Evolutionary conservation across 2,113 vertebrate genomes (phyloP).

Genomic region (Chrysochloris asiatica): DNA sequence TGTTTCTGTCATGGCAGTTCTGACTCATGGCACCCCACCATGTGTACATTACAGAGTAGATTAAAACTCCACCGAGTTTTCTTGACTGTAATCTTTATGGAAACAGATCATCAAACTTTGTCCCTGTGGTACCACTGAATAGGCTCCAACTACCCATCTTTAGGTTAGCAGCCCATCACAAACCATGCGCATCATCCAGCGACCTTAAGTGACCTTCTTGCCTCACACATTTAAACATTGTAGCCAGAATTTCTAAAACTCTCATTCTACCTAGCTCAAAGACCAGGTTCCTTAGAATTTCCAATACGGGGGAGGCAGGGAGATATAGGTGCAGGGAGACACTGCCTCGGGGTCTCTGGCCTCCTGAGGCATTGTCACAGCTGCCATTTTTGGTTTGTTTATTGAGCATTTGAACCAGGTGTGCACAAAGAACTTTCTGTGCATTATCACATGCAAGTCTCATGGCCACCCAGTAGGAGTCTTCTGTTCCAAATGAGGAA

Average conservation of each 20-base stretch:
- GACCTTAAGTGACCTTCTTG: too few relatives aligned
- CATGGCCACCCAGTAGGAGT: background rate
- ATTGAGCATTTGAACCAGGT: background rate
- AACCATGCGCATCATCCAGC: too few relatives aligned
- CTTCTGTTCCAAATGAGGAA: background rate
- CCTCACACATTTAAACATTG: background rate
- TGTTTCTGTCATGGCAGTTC: background rate
- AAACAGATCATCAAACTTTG: background rate
- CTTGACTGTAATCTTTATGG: background rate
- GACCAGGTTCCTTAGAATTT: background rate
- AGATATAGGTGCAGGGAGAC: background rate
- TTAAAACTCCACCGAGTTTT: background rate
- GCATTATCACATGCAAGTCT: background rate
- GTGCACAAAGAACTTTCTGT: background rate
- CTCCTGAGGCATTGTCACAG: too few relatives aligned
- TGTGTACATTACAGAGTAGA: background rate
- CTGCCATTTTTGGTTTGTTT: background rate
- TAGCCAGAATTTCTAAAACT: background rate
- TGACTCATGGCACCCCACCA: background rate
- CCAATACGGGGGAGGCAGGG: background rate
- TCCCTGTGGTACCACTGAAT: too few relatives aligned
- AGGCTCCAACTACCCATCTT: background rate
- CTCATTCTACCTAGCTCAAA: background rate
- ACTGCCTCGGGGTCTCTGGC: rapidly evolving
- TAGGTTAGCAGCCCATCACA: background rate